Conservation (phyloP, 37 sponge, comb jelly and placozoan genomes). For the Ephydatia muelleri region DNA sequence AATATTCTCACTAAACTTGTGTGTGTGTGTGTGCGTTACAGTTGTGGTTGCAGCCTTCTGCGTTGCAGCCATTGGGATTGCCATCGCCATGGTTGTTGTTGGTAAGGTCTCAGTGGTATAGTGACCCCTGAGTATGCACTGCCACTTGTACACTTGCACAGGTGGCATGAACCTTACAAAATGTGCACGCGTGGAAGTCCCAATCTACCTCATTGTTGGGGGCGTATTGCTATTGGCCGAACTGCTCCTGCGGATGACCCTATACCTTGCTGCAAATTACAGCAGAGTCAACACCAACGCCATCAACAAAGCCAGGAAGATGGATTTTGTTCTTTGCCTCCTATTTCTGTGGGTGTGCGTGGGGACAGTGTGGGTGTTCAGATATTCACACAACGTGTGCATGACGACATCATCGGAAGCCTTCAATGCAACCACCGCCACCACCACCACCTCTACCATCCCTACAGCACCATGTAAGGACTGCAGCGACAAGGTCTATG, state of each 20-base stretch:
- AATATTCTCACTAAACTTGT: too few species aligned
- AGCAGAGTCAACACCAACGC: neutral
- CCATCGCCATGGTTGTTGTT: neutral
- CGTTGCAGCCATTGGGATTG: neutral
- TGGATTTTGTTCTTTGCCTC: slow-evolving; percentile 19
- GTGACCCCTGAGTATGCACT: too few species aligned
- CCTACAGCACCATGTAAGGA: slow-evolving; percentile 9
- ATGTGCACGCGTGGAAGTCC: slow-evolving; percentile 2
- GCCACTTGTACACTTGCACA: neutral
- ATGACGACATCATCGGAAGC: neutral
- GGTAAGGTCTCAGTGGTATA: neutral
- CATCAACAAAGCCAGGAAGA: neutral
- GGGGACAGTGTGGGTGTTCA: slow-evolving; percentile 38
- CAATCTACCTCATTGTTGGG: slow-evolving; percentile 36
- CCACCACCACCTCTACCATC: neutral
- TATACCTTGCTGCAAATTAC: neutral
- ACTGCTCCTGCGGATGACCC: neutral
- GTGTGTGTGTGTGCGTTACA: too few species aligned
- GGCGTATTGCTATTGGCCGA: slow-evolving; percentile 6
- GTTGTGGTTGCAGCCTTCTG: neutral
- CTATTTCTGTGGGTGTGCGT: slow-evolving; percentile 31
- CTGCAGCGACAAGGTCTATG: slow-evolving; percentile 21
- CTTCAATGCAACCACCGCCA: neutral
- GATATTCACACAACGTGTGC: too few species aligned
- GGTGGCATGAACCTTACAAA: slow-evolving; percentile 2